These are phyloP conservation scores for Lasius platythorax DNA, from an alignment of 2,888 invertebrate species.

Conservation along the genomic window DNA sequence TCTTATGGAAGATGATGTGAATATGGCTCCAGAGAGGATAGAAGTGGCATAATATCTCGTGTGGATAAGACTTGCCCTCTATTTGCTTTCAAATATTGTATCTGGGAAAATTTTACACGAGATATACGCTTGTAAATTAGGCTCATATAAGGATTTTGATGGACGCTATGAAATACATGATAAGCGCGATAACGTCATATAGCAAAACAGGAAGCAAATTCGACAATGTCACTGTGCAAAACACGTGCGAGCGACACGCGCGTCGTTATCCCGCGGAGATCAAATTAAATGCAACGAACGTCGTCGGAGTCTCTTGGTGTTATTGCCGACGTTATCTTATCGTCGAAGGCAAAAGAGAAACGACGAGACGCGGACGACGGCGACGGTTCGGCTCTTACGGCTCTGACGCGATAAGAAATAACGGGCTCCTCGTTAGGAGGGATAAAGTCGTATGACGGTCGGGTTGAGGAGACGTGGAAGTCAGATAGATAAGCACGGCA, in stretches of 20 bases:
- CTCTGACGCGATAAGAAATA: constrained; percentile 56
- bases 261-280: constrained; percentile 41
- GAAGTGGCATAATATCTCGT: constrained; percentile 24
- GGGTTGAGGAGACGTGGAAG: neutral
- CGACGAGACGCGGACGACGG: constrained; percentile 43
- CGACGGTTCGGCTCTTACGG: constrained; percentile 40
- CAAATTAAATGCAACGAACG: constrained; percentile 62
- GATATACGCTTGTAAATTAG: neutral
- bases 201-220: neutral
- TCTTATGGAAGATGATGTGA: constrained; percentile 27
- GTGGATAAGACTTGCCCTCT: neutral
- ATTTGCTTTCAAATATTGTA: constrained; percentile 4
- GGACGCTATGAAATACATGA: neutral
- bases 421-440: constrained; percentile 53
- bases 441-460: constrained; percentile 41
- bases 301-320: constrained; percentile 17
- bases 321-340: constrained; percentile 58
- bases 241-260: constrained; percentile 17
- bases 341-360: constrained; percentile 50
- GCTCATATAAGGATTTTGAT: neutral
- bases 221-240: neutral
- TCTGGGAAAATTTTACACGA: neutral
- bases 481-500: constrained; percentile 37
- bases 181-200: neutral
- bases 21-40: neutral